phyloP scores from a whole-genome alignment of 2,888 invertebrate species.

The Caenorhabditis japonica region DNA sequence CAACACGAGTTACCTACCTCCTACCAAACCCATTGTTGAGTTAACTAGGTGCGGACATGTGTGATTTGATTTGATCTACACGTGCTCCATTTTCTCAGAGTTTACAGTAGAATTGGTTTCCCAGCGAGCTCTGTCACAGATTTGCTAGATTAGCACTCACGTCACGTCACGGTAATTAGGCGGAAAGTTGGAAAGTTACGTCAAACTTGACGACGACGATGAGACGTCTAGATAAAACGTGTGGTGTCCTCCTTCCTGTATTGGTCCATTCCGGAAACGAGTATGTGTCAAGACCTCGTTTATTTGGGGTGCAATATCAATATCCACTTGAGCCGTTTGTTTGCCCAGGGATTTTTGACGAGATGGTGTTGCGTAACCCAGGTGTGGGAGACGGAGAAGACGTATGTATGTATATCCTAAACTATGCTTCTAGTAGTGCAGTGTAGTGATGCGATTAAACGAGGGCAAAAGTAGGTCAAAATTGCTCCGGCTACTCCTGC shows the following conservation, averaged over 20 bases:
- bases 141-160: slow-evolving; percentile 34
- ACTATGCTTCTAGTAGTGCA: too few relatives aligned
- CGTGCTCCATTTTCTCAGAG: slow-evolving; percentile 15
- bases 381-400: slow-evolving; percentile 29
- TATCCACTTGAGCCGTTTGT: slow-evolving; percentile 42
- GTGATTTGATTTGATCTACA: too few relatives aligned
- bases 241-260: neutral
- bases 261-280: slow-evolving; percentile 30
- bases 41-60: slow-evolving; percentile 38
- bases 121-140: slow-evolving; percentile 11
- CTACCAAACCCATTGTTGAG: slow-evolving; percentile 14
- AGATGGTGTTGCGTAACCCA: slow-evolving; percentile 39
- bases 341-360: slow-evolving; percentile 44
- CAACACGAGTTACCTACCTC: slow-evolving; percentile 38
- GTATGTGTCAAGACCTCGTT: slow-evolving; percentile 9
- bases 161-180: slow-evolving; percentile 27
- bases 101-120: slow-evolving; percentile 8
- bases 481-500: slow-evolving; percentile 30
- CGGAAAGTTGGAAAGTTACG: slow-evolving; percentile 24
- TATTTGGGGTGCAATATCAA: slow-evolving; percentile 42
- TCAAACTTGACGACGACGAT: slow-evolving; percentile 26
- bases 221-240: slow-evolving; percentile 25
- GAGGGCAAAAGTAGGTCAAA: slow-evolving; percentile 26
- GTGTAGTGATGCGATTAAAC: slow-evolving; percentile 42
- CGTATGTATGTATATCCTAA: too few relatives aligned